phyloP scores from a whole-genome alignment of 2,113 vertebrate genomes.

The Hassar affinis region DNA sequence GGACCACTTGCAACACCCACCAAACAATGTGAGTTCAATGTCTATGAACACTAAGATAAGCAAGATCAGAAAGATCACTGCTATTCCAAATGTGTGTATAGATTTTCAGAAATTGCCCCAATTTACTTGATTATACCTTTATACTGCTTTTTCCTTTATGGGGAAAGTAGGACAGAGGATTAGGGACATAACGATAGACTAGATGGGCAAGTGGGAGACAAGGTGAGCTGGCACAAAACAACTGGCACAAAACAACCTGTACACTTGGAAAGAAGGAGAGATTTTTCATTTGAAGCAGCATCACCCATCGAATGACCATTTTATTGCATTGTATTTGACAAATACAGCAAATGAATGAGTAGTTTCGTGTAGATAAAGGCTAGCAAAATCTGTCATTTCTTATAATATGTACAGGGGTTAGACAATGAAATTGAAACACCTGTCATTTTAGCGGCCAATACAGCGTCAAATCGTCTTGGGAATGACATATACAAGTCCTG shows the following conservation, averaged over 20 bases:
- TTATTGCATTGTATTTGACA: neutral
- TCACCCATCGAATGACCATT: neutral
- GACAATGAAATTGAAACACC: no score
- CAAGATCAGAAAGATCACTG: no score
- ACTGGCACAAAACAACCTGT: neutral
- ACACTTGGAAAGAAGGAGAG: neutral
- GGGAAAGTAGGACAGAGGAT: neutral
- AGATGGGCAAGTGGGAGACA: neutral
- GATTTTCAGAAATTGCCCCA: neutral
- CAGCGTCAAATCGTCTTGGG: no score
- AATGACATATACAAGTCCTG: no score
- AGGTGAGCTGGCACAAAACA: neutral
- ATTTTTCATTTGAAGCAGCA: conserved; percentile 1
- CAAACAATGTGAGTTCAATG: neutral
- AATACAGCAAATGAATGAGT: neutral
- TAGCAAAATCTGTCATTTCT: no score
- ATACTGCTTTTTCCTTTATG: neutral
- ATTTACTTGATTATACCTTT: no score
- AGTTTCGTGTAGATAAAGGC: neutral
- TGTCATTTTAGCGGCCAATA: no score
- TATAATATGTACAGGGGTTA: no score
- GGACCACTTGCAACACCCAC: no score
- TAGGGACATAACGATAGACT: neutral
- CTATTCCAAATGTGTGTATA: neutral
- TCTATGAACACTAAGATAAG: neutral